phyloP scores from a whole-genome alignment of 92 coral and sea anemone species.

The Epizoanthus illoricatus region DNA sequence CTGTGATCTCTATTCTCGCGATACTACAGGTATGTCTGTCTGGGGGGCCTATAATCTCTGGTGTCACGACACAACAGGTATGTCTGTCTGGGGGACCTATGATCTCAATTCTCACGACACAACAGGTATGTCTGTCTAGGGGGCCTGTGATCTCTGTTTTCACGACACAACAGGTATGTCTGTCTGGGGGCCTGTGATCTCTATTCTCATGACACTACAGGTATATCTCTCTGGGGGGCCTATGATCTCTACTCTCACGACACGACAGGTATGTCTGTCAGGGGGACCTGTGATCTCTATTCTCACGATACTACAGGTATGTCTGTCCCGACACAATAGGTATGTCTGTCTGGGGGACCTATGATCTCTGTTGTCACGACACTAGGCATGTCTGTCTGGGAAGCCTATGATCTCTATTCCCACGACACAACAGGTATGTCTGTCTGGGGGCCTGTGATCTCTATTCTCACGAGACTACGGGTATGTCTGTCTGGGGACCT shows the following conservation, averaged over 20 bases:
- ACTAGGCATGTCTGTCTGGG: too few species aligned
- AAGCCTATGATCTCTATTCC: too few species aligned
- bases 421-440: too few species aligned
- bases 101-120: background rate
- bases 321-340: background rate
- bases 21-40: background rate
- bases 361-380: too few species aligned
- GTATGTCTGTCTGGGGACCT: too few species aligned
- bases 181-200: too few species aligned
- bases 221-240: too few species aligned
- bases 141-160: background rate
- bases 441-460: too few species aligned
- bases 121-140: background rate
- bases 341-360: background rate
- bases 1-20: background rate
- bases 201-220: too few species aligned
- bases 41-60: background rate
- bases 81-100: too few species aligned
- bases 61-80: too few species aligned
- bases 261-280: background rate
- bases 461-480: too few species aligned
- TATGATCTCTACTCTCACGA: background rate
- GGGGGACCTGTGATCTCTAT: background rate
- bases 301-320: background rate
- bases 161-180: conserved; percentile 1